Evolutionary conservation across 2,888 invertebrate species (phyloP), one percentile per base, ranked within the genome.

Genomic region (Lobophora halterata): DNA sequence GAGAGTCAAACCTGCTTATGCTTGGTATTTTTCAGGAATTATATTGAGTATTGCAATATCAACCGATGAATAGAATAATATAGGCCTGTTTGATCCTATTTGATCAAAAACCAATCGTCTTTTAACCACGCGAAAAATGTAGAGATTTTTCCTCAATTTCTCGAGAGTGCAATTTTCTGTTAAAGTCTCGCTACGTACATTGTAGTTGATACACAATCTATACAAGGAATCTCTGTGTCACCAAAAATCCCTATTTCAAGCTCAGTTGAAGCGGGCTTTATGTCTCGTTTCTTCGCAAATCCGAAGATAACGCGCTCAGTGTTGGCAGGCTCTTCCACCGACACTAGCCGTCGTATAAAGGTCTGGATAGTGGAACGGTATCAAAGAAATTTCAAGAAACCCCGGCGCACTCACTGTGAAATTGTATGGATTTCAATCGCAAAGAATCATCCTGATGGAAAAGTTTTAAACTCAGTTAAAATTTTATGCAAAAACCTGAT

Each of bases 271-370:
- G 57, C 57, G 52, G 60, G 73, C 67, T 75, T 71, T 74, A 65
- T 61, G 71, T 74, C 69, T 71, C 69, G 68, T 72, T 72, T 68
- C 58, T 60, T 66, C 63, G 69, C 66, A 74, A 77, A 78, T 77
- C 72, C 69, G 59, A 56, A 71, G 73, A 71, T 73, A 75, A 65
- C 67, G 55, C 59, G 46, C 35, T 20, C 57, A 39, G 50, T 58
- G 60, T 58, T 58, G 63, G 59, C 56, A 59, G 47, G 51, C 41
- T 47, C 45, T 47, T 44, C 33, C 39, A 28, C 40, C 45, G 47
- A 54, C 55, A 55, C 55, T 58, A 58, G 58, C 43, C 58, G 44
- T 51, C 53, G n/a, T 53, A 52, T 55, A 64, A 62, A 66, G 61
- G 52, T 61, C 64, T 61, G 60, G 55, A 57, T 60, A 55, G 51